phyloP scores from a whole-genome alignment of 2,113 vertebrate species.

The Mirounga angustirostris region DNA sequence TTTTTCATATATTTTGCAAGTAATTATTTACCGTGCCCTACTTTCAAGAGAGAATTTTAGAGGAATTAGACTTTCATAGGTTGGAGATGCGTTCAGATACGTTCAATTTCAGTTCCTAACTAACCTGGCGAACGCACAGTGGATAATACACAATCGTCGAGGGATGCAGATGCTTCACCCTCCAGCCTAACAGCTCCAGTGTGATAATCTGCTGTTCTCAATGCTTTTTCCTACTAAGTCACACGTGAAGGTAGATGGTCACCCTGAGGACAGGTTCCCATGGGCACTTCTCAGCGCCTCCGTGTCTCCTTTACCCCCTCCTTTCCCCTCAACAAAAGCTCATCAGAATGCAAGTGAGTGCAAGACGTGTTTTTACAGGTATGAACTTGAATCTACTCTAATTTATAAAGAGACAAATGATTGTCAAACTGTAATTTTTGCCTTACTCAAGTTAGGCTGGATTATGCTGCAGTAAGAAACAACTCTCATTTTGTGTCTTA shows the following conservation, averaged over 20 bases:
- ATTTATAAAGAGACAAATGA: not conserved
- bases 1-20: not conserved
- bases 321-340: not conserved
- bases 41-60: conserved; percentile 38
- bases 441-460: not conserved
- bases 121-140: not conserved
- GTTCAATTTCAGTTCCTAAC: not conserved
- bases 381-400: not conserved
- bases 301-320: not conserved
- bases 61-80: not conserved
- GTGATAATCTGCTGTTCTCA: not conserved
- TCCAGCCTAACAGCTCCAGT: not conserved
- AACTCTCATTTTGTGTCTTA: not conserved
- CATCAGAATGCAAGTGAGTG: not conserved
- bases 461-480: not conserved
- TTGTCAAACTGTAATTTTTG: not conserved
- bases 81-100: not conserved
- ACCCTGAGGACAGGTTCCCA: not conserved
- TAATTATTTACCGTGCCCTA: not conserved
- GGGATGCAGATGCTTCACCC: not conserved
- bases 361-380: not conserved
- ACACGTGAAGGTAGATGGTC: not conserved
- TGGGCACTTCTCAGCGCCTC: no score
- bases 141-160: rapidly evolving
- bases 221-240: not conserved